Conservation (phyloP, 2,888 invertebrate species). For the Caenorhabditis sp. region DNA sequence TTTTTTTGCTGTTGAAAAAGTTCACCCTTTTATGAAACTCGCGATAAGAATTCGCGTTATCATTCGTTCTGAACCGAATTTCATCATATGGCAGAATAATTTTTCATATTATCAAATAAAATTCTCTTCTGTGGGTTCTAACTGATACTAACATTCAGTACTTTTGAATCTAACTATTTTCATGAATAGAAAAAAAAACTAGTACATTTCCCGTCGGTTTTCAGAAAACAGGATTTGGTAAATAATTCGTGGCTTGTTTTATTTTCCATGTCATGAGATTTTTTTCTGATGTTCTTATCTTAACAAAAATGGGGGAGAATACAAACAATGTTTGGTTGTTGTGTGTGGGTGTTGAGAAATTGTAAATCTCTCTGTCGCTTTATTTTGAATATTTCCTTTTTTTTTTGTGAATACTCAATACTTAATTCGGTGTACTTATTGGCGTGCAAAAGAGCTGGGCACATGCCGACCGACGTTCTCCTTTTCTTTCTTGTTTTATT, state of each 20-base stretch:
- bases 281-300: not conserved
- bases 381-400: too few relatives aligned
- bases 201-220: not conserved
- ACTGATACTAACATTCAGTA: not conserved
- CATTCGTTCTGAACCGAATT: slow-evolving; percentile 2
- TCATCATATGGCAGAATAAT: not conserved
- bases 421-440: not conserved
- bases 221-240: not conserved
- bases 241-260: not conserved
- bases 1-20: not conserved
- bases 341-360: too few relatives aligned
- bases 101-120: not conserved
- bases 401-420: not conserved
- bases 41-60: not conserved
- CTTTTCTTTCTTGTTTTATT: not conserved
- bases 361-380: too few relatives aligned
- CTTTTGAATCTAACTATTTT: not conserved
- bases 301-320: too few relatives aligned
- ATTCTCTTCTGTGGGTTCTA: too few relatives aligned
- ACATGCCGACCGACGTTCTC: not conserved
- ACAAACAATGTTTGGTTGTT: too few relatives aligned
- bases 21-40: not conserved
- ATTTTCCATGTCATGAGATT: not conserved
- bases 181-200: too few relatives aligned
- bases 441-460: not conserved